Evolutionary conservation across 2,113 vertebrate genomes (phyloP), one percentile per base, ranked within the genome.

Genomic region (Taurulus bubalis): DNA sequence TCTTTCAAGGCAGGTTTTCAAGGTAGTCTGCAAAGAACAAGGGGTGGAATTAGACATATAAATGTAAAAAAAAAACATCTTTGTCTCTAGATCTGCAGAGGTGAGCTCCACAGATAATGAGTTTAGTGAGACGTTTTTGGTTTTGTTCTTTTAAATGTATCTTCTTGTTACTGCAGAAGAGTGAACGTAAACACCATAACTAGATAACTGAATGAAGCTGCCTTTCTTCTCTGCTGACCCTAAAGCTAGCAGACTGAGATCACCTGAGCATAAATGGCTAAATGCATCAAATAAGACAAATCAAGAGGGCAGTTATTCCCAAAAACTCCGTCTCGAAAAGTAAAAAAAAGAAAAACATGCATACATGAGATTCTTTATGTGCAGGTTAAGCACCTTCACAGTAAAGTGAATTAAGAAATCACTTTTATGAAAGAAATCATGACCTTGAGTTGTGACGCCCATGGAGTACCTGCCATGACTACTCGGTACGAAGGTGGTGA

Each of bases 51-150:
- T 77, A 68, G 81, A 67, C 77, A 63, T 80, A 38, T 32, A 80
- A 73, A 75, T 16, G 7, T 80, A 10, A 82, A 82, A 79, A 56
- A 83, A 77, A 93, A 92, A 94, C 94, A 83, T 74, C 58, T 82
- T 85, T 95, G 95, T 92, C 95, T 95, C 93, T 84, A 94, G 92
- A 94, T 92, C 90, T 93, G 91, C 95, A 94, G 87, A 93, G 32
- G 94, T 92, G 89, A 91, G 93, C 94, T 93, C 94, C 92, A 91
- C 90, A 95, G 91, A 95, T 93, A 82, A 20, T 67, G 64, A 79
- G 79, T 63, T 45, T 47, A 58, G 66, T 66, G 80, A 88, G 89
- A 91, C 84, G 80, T 84, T 75, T 86, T 87, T 80, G 76, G 80
- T 85, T 88, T 80, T 85, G 51, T 68, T 87, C 38, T 79, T 84